Conservation (phyloP, 64 coral and sea anemone species). For the Orbicella faveolata region DNA sequence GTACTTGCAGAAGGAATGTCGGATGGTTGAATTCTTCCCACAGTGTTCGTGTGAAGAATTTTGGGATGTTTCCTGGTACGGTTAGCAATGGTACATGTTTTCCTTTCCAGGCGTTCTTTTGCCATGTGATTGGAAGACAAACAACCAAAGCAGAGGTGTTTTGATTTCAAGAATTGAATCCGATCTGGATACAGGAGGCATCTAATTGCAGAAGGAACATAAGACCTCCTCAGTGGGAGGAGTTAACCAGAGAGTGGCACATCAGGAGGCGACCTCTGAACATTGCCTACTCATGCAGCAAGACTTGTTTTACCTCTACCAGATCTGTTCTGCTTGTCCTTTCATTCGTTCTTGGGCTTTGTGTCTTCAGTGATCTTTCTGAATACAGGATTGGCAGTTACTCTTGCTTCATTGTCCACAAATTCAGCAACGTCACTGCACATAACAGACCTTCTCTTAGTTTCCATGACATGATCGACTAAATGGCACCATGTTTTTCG, state of each 20-base stretch:
- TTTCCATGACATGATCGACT: constrained; percentile 23
- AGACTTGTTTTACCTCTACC: too few species aligned
- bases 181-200: not conserved
- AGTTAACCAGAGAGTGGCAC: too few species aligned
- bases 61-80: not conserved
- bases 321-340: not conserved
- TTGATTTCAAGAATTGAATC: not conserved
- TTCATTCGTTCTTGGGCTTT: not conserved
- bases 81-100: not conserved
- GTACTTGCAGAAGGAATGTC: not conserved
- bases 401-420: too few species aligned
- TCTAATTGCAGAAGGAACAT: too few species aligned
- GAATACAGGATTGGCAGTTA: constrained; percentile 6
- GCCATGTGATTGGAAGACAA: not conserved
- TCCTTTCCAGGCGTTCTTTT: too few species aligned
- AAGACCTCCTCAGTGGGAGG: too few species aligned
- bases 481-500: constrained; percentile 37
- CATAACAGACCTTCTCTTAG: not conserved
- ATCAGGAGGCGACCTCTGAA: too few species aligned
- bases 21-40: not conserved
- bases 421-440: too few species aligned
- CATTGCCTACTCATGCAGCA: too few species aligned
- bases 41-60: constrained; percentile 9
- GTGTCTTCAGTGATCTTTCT: not conserved
- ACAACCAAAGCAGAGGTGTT: constrained; percentile 22